Evolutionary conservation across 2,797 vertebrate species (phyloP), one percentile per base, ranked within the genome.

Genomic region (Pangasius larnaudii): DNA sequence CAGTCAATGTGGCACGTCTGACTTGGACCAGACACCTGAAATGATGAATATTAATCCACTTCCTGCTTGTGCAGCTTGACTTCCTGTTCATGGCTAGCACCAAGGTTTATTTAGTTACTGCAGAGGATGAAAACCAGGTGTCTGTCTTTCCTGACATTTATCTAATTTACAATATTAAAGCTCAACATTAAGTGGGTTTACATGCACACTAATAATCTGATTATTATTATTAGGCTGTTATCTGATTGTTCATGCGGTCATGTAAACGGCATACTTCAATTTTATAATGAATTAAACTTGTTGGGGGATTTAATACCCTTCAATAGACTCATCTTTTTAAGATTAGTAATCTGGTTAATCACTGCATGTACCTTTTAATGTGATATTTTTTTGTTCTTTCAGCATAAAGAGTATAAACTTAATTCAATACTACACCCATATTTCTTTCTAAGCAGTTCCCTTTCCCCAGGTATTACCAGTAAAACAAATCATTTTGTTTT

Each of bases 21-120:
- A 85, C 59, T 84, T 33, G 75, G 71, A 85, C 71, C 86, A 78
- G 84, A 27, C 53, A 88, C 59, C 53, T 51, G 63, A 86, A 86
- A 59, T 61, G 51, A 84, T 56, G 42, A 5, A 0, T 5, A 80
- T 77, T 79, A 81, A 86, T 82, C 56, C 42, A 42, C 82, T 85
- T 84, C 75, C 56, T 84, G 67, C 59, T 85, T 36, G 13, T 42
- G 53, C 46, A 80, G 71, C 53, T 84, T 69, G n/a, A 33, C 63
- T 67, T 84, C 63, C 61, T 67, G n/a, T 33, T 30, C 61, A 49
- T 33, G 61, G 42, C 4, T 14, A 69, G 61, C 63, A 14, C 51
- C n/a, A 69, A 16, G 80, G 39, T 19, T 82, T 49, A 30, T 65
- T 51, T 13, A 83, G 24, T 65, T 30, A 51, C 16, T 13, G 61